Percentiles rank a stretch among this genome's conserved stretches.
Evolutionary conservation across 64 coral and sea anemone genomes (phyloP).

Genomic region (Stichodactyla helianthus): DNA sequence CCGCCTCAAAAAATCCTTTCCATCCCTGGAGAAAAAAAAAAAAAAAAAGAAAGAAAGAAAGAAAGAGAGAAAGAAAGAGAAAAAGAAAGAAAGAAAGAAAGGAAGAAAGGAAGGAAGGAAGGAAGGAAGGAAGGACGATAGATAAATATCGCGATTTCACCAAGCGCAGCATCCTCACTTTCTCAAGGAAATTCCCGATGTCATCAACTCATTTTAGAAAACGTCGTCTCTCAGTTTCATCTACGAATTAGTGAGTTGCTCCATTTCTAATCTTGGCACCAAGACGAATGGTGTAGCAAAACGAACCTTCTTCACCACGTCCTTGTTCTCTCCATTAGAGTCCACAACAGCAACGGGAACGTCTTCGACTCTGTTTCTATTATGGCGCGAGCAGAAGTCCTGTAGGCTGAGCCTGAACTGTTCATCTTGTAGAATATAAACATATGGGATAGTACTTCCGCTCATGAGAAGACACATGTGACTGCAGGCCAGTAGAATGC

Average conservation of each 20-base stretch:
- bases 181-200: not conserved
- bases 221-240: no score
- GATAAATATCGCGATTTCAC: no score
- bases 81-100: no score
- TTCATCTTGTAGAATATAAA: conserved; percentile 5
- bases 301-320: conserved; percentile 6
- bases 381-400: not conserved
- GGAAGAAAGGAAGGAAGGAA: no score
- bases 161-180: no score
- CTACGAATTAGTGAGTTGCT: not conserved
- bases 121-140: no score
- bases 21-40: no score
- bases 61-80: no score
- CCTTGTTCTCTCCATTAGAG: not conserved
- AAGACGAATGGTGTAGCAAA: conserved; percentile 9
- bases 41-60: no score
- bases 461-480: not conserved
- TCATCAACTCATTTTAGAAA: no score
- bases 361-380: not conserved
- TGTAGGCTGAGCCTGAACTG: not conserved
- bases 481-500: not conserved
- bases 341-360: not conserved
- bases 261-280: conserved; percentile 18
- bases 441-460: not conserved
- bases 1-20: no score